phyloP scores from a whole-genome alignment of 2,113 vertebrate species.

The Gasterosteus aculeatus region DNA sequence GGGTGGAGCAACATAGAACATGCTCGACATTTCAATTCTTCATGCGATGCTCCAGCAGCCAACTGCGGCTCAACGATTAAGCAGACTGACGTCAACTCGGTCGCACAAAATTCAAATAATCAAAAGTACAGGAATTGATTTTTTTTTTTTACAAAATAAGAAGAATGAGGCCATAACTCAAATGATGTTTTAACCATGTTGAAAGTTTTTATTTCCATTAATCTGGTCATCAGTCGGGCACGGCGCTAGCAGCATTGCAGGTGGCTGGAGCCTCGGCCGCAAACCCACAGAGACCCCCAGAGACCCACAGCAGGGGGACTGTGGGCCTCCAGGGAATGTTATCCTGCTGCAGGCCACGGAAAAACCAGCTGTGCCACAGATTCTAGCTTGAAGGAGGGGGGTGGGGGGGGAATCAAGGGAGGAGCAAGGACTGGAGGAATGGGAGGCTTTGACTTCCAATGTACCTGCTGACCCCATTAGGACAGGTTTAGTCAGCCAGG shows the following conservation, averaged over 20 bases:
- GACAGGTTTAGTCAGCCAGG: slow-evolving; percentile 40
- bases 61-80: not conserved
- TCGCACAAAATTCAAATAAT: not conserved
- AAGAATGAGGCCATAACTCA: slow-evolving; percentile 31
- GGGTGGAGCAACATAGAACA: not conserved
- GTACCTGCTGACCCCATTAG: slow-evolving; percentile 38
- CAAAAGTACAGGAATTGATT: not conserved
- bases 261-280: slow-evolving; percentile 37
- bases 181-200: slow-evolving; percentile 52
- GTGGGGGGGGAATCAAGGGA: not conserved
- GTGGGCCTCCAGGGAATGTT: slow-evolving; percentile 34
- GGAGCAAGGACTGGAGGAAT: not conserved
- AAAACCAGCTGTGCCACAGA: slow-evolving; percentile 76
- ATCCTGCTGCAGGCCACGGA: slow-evolving; percentile 49
- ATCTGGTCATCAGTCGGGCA: slow-evolving; percentile 50
- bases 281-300: not conserved
- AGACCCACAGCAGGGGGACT: slow-evolving; percentile 36
- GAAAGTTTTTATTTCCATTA: slow-evolving; percentile 71
- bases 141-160: not conserved
- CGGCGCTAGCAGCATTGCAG: slow-evolving; percentile 40
- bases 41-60: not conserved
- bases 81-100: not conserved
- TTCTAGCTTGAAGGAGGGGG: not conserved
- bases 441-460: slow-evolving; percentile 17
- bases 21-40: not conserved